Evolutionary conservation across 2,113 vertebrate genomes (phyloP), one percentile per base, ranked within the genome.

Genomic region (Tragelaphus scriptus): DNA sequence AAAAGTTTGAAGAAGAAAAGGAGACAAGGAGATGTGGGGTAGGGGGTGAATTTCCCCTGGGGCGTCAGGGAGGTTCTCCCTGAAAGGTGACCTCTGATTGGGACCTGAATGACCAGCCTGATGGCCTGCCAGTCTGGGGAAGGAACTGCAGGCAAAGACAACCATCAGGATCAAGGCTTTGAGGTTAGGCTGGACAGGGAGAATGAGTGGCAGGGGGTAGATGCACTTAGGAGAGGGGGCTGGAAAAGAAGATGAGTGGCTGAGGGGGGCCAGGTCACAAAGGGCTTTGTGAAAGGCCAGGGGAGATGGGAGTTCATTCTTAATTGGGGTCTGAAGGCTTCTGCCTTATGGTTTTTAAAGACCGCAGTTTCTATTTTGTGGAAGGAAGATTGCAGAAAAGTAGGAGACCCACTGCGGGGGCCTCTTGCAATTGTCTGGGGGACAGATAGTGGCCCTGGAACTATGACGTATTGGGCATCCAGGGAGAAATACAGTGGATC

Each of bases 241-340:
- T 84, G 40, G 16, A 1, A 7, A n/a, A 1, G 1, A 1, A 5
- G 14, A 21, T 6, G 16, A 63, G 86, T 0, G 11, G 17, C 59
- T 1, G 2, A 16, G 15, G 36, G 2, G 30, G 21, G 6, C 13
- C 32, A 28, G 36, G 36, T 87, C 36, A 32, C 23, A 51, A 1
- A 17, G 26, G 44, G 11, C 56, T 85, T 68, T 40, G 23, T 79
- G 9, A 55, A n/a, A 77, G 23, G 2, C 30, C 32, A 80, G 21
- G 77, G 53, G 58, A 71, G 19, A 56, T 56, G 56, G 9, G 53
- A 5, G 7, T 77, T 55, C 44, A 44, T 77, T 56, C n/a, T 56
- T 84, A 44, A 12, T 16, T 32, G 40, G 12, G 49, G 6, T 84
- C 21, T 53, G n/a, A 55, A 77, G 40, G 10, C 30, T 58, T 63